phyloP scores from a whole-genome alignment of 2,113 vertebrate genomes.

The Mionectes macconnelli region DNA sequence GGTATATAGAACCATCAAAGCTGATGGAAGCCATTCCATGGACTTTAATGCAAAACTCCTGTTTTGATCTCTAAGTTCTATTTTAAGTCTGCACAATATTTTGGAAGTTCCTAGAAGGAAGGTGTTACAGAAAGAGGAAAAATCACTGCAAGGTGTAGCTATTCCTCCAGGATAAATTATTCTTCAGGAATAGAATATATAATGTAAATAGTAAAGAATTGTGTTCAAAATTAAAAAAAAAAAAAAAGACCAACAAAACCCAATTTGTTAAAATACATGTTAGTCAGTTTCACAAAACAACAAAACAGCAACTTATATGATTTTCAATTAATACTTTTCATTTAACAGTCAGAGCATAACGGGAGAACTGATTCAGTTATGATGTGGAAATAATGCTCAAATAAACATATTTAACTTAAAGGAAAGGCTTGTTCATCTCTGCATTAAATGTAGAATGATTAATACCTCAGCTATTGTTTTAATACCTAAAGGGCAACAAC shows the following conservation, averaged over 20 bases:
- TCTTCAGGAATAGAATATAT: neutral
- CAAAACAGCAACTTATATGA: neutral
- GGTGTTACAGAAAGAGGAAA: neutral
- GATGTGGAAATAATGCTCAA: neutral
- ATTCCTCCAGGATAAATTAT: neutral
- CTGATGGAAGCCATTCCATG: neutral
- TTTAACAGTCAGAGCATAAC: neutral
- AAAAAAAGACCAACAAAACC: neutral
- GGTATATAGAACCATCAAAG: neutral
- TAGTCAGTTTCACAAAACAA: neutral
- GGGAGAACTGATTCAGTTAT: conserved; percentile 37
- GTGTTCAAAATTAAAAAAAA: neutral
- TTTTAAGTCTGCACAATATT: neutral
- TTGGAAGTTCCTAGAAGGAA: neutral
- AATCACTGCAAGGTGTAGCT: neutral
- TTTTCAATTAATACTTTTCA: neutral
- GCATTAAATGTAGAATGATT: conserved; percentile 17
- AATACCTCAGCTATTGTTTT: conserved; percentile 47
- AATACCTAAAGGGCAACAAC: conserved; percentile 17
- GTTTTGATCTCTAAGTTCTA: neutral
- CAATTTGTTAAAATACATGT: neutral
- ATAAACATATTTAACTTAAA: neutral
- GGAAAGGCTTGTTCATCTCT: conserved; percentile 15
- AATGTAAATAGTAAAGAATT: neutral
- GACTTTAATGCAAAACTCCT: neutral